Conservation (phyloP, 2,113 vertebrate genomes). For the Eublepharis macularius region DNA sequence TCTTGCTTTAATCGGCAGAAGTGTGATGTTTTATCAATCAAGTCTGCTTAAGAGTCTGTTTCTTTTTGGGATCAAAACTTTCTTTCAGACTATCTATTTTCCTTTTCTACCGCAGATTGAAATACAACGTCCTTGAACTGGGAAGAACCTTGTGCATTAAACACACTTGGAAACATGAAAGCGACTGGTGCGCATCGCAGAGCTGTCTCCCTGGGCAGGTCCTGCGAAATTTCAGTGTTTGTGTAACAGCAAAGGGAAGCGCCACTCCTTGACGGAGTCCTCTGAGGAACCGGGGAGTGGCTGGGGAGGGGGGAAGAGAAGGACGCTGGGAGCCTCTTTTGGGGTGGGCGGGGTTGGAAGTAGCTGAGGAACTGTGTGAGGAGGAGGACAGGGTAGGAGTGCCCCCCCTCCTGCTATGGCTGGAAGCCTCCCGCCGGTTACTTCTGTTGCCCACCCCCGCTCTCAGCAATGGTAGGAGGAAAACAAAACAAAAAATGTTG, state of each 20-base stretch:
- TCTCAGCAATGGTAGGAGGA: too few species aligned
- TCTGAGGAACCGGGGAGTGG: background rate
- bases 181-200: background rate
- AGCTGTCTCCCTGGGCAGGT: conserved; percentile 33
- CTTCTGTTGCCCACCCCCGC: too few species aligned
- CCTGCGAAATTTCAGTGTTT: conserved; percentile 37
- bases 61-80: conserved; percentile 60
- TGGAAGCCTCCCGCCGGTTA: too few species aligned
- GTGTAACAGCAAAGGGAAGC: conserved; percentile 53
- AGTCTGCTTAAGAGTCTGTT: conserved; percentile 56
- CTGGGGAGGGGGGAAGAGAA: background rate
- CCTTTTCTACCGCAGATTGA: conserved; percentile 53
- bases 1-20: conserved; percentile 10
- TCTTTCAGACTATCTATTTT: conserved; percentile 50
- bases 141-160: conserved; percentile 33
- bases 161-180: conserved; percentile 50
- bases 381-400: background rate
- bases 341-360: conserved; percentile 16
- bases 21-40: conserved; percentile 59
- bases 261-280: conserved; percentile 54
- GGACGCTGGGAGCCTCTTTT: background rate
- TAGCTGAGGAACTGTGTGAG: fast-evolving
- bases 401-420: too few species aligned
- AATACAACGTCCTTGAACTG: conserved; percentile 64
- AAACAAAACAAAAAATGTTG: too few species aligned